phyloP scores from a whole-genome alignment of 2,113 vertebrate genomes.

The Cricetomys ansorgei region DNA sequence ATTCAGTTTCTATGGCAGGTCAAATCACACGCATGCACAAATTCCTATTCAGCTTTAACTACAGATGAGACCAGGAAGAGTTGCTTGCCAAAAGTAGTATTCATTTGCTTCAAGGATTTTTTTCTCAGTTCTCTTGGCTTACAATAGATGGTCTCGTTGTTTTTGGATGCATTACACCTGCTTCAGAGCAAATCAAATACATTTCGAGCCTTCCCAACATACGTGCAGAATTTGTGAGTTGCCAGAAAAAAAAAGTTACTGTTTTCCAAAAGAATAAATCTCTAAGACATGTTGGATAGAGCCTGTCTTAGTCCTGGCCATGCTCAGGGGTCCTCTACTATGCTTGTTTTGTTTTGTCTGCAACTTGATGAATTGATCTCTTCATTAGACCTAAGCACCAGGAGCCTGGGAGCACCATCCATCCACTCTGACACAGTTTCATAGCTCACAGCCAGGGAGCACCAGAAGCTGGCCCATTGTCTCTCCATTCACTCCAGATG shows the following conservation, averaged over 20 bases:
- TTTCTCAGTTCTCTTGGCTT: background rate
- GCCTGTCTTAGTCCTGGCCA: background rate
- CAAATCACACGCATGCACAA: constrained; percentile 52
- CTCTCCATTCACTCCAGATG: background rate
- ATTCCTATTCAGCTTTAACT: constrained; percentile 47
- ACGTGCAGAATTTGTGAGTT: constrained; percentile 56
- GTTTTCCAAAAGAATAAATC: constrained; percentile 54
- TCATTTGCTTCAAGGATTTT: constrained; percentile 68
- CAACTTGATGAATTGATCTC: constrained; percentile 43
- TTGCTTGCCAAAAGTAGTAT: constrained; percentile 36
- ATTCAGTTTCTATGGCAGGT: constrained; percentile 50
- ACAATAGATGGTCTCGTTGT: constrained; percentile 42
- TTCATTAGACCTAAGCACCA: constrained; percentile 52
- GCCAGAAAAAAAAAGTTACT: constrained; percentile 34
- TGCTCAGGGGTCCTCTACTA: background rate
- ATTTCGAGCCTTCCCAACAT: constrained; percentile 42
- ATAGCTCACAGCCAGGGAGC: background rate
- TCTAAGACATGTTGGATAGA: constrained; percentile 7
- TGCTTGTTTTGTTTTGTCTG: constrained; percentile 29
- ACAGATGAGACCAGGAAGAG: constrained; percentile 34
- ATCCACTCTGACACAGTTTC: background rate
- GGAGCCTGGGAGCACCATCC: background rate
- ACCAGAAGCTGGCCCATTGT: background rate
- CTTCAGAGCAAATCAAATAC: constrained; percentile 61
- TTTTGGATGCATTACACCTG: constrained; percentile 55